Base-by-base conservation (phyloP, 2,888 invertebrate species). In the Saturnia japonica region DNA sequence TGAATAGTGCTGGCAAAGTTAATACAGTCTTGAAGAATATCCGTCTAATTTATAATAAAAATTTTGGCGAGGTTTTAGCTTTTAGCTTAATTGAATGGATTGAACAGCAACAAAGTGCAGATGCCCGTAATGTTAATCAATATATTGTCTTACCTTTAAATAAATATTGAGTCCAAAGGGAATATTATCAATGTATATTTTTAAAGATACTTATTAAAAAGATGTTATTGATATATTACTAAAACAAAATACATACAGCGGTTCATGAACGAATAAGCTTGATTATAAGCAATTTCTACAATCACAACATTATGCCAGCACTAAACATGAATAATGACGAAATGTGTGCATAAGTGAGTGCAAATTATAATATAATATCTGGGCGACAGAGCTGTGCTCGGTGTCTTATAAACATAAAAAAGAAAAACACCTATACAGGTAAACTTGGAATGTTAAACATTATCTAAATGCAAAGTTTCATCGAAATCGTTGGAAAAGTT, bases 291-390 rank as follows among this genome's bases (percentile, higher is more conserved):
- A 28, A 7, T 34, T 28, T 28, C 62, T 69, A 71, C 72, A 70
- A 67, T 72, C 70, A 68, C 74, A 68, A 67, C 72, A 73, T 66
- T 71, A 74, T 77, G 73, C 77, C 73, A 80, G 76, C 77, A 75
- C 76, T 80, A 76, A 74, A 69, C 73, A 77, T 62, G 67, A 70
- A 71, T 67, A 67, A 70, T 67, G n/a, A 60, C 64, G 70, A 62
- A 14, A 28, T 43, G n/a, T 40, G 64, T 66, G 69, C 69, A 69
- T n/a, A 51, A 69, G 34, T 64, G 69, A 69, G 40, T n/a, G 7
- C 22, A 57, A 57, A 42, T 60, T 62, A 45, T 34, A 64, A 34
- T 19, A 25, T 25, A 16, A 60, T n/a, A n/a, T n/a, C n/a, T n/a
- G n/a, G n/a, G n/a, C n/a, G n/a, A n/a, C n/a, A n/a, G n/a, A n/a